phyloP scores from a whole-genome alignment of 2,113 vertebrate species.

The Chaetops frenatus region DNA sequence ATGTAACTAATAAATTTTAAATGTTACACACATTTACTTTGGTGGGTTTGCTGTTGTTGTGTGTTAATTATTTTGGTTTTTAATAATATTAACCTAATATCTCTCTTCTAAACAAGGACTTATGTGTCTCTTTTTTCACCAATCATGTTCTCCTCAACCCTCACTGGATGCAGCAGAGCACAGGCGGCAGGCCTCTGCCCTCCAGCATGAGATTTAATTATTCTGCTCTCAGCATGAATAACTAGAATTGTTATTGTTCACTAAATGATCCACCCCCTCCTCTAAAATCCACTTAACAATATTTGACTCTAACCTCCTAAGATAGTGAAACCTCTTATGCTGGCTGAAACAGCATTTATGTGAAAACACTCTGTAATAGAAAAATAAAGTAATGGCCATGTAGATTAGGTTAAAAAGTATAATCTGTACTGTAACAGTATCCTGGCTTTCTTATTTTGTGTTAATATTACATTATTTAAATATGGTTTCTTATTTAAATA shows the following conservation, averaged over 20 bases:
- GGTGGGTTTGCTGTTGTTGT: background rate
- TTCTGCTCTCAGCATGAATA: conserved; percentile 16
- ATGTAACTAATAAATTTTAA: background rate
- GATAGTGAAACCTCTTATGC: background rate
- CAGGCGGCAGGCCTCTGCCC: background rate
- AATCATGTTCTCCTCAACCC: background rate
- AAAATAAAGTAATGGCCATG: background rate
- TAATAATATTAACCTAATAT: background rate
- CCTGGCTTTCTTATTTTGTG: background rate
- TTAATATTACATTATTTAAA: background rate
- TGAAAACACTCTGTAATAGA: background rate
- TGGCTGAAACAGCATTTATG: background rate
- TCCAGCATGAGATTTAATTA: conserved; percentile 25
- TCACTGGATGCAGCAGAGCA: background rate
- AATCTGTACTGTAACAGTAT: background rate
- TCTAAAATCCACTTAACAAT: background rate
- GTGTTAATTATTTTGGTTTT: background rate
- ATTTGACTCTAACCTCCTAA: background rate
- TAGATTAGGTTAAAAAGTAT: background rate
- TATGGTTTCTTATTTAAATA: background rate
- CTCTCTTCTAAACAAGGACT: background rate
- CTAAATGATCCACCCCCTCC: background rate
- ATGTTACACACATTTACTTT: background rate
- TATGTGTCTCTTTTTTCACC: background rate
- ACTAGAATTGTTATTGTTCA: conserved; percentile 7